Evolutionary conservation across 2,888 invertebrate species (phyloP).

Genomic region (Troilus luridus): DNA sequence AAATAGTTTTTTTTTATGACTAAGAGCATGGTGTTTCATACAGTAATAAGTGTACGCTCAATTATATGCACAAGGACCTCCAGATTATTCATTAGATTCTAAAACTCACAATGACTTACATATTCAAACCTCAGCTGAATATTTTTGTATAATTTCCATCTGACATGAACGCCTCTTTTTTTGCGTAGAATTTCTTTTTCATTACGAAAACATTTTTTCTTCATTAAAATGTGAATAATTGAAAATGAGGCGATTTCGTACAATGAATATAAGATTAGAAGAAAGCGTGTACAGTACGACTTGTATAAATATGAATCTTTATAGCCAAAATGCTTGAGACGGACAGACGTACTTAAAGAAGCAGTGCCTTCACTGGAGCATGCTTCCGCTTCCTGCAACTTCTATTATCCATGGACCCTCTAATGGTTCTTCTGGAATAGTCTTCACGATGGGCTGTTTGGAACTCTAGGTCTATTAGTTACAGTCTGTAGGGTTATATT

Average conservation of each 20-base stretch:
- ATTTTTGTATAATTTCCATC: neutral
- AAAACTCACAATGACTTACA: neutral
- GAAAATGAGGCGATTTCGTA: neutral
- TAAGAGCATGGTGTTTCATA: no score
- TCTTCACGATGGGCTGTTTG: neutral
- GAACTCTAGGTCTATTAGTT: neutral
- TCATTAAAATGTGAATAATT: neutral
- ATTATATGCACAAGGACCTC: no score
- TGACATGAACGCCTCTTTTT: neutral
- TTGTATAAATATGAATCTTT: neutral
- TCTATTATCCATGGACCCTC: neutral
- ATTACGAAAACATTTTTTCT: neutral
- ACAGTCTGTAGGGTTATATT: neutral
- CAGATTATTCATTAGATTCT: neutral
- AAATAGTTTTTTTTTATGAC: no score
- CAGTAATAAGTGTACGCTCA: no score
- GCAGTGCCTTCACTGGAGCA: neutral
- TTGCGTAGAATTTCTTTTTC: neutral
- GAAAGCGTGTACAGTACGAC: neutral
- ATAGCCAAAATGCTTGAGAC: neutral
- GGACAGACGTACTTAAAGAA: neutral
- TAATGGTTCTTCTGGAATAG: neutral
- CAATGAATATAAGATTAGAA: neutral
- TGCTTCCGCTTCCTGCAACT: slow-evolving; percentile 4
- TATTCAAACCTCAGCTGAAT: neutral